Conservation (phyloP, 2,888 invertebrate genomes). For the Standfussiana lucernea region DNA sequence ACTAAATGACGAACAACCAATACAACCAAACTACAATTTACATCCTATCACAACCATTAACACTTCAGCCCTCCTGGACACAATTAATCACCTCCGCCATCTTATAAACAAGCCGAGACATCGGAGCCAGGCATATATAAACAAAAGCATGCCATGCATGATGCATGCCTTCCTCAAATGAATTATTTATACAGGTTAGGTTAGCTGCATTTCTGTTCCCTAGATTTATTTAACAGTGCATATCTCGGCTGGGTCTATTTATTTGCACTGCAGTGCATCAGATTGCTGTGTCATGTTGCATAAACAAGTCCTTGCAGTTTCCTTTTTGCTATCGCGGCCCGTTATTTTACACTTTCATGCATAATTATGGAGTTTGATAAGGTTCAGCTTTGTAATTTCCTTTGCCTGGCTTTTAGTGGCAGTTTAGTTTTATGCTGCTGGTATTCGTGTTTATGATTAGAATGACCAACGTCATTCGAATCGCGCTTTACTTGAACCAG, state of each 20-base stretch:
- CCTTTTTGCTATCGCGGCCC: slow-evolving; percentile 54
- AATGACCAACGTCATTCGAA: no score
- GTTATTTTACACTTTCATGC: slow-evolving; percentile 53
- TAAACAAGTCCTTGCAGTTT: slow-evolving; percentile 63
- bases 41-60: slow-evolving; percentile 21
- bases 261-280: slow-evolving; percentile 65
- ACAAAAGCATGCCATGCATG: slow-evolving; percentile 74
- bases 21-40: background rate
- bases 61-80: background rate
- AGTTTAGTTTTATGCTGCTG: slow-evolving; percentile 28
- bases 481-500: background rate
- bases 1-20: background rate
- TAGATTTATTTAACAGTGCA: slow-evolving; percentile 69
- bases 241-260: slow-evolving; percentile 61
- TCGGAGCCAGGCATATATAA: slow-evolving; percentile 60
- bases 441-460: slow-evolving; percentile 31
- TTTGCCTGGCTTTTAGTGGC: slow-evolving; percentile 26
- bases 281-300: slow-evolving; percentile 56
- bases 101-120: slow-evolving; percentile 56
- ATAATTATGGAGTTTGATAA: slow-evolving; percentile 58
- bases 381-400: slow-evolving; percentile 49
- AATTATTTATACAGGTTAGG: slow-evolving; percentile 73
- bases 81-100: slow-evolving; percentile 44
- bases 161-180: slow-evolving; percentile 72
- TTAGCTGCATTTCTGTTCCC: slow-evolving; percentile 69